Evolutionary conservation across 2,113 vertebrate species (phyloP).

Genomic region (Notechis scutatus): DNA sequence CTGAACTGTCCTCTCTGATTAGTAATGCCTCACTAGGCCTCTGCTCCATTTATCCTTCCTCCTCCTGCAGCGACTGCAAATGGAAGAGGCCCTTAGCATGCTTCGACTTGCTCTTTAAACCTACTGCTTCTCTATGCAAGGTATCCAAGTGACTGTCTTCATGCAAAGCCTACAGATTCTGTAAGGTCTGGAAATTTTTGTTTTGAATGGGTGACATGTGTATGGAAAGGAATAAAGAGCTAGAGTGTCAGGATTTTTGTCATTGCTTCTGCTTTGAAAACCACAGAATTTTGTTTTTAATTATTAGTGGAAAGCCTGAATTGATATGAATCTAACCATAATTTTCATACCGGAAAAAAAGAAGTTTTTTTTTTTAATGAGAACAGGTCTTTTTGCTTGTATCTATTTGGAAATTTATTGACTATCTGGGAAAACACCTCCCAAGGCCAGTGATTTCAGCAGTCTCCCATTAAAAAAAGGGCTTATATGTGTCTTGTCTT

Average conservation of each 20-base stretch:
- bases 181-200: conserved; percentile 19
- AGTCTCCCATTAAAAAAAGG: neutral
- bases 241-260: neutral
- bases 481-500: neutral
- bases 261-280: neutral
- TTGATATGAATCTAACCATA: neutral
- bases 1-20: conserved; percentile 89
- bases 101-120: conserved; percentile 53
- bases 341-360: neutral
- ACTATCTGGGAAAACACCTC: neutral
- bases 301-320: neutral
- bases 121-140: conserved; percentile 32
- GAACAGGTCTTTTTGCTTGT: neutral
- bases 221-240: conserved; percentile 22
- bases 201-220: neutral
- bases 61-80: conserved; percentile 62
- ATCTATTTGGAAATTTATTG: neutral
- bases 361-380: neutral
- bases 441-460: neutral
- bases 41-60: conserved; percentile 60
- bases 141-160: neutral
- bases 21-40: conserved; percentile 74
- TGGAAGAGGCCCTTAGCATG: conserved; percentile 66
- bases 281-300: neutral
- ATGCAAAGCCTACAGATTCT: conserved; percentile 10